Base-by-base conservation (phyloP, 2,797 vertebrate species). In the Meda fulgida region DNA sequence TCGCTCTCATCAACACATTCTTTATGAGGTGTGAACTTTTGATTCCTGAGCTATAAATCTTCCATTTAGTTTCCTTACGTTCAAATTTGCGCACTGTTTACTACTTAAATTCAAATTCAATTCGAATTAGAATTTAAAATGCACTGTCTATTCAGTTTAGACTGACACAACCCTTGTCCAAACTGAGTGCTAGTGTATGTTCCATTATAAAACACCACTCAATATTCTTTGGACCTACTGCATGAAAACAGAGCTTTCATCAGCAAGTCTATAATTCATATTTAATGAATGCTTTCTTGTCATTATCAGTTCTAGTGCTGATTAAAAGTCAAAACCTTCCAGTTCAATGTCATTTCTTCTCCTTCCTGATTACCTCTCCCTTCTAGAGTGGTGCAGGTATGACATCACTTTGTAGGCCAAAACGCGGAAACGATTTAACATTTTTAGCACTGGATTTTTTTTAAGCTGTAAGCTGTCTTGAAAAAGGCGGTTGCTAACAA, bases 1-100 rank as follows among this genome's bases (percentile, higher is more conserved):
- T 55, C 66, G 7, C 65, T 77, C 66, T 80, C 80, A 87, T 89
- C 86, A 81, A 81, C 77, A 87, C 53, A 29, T 73, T 86, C 75
- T 60, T 67, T 31, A 36, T 14, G 34, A 43, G 43, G 23, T 38
- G 21, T 87, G 80, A 88, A 85, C 87, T 76, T 80, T 73, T 85
- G 76, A 88, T 70, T 76, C 26, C 16, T 65, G 60, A 60, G 66
- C 14, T 16, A 48, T 48, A 18, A 43, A 48, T 18, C 46, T 5
- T 18, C 14, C 0, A 14, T 18, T 48, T 48, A 48, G 16, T 48
- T 48, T 5, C 16, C 1, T 48, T 48, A 2, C 4, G 5, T 48
- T 48, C 16, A 48, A 18, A 48, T 48, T 6, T 18, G 46, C 46
- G 18, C 46, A 46, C 43, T 14, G 13, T 46, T 6, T 18, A 48